Percentiles rank a stretch among this genome's conserved stretches.
These are phyloP conservation scores for Macrotus californicus DNA, from an alignment of 2,113 vertebrate genomes.

Conservation along the genomic window DNA sequence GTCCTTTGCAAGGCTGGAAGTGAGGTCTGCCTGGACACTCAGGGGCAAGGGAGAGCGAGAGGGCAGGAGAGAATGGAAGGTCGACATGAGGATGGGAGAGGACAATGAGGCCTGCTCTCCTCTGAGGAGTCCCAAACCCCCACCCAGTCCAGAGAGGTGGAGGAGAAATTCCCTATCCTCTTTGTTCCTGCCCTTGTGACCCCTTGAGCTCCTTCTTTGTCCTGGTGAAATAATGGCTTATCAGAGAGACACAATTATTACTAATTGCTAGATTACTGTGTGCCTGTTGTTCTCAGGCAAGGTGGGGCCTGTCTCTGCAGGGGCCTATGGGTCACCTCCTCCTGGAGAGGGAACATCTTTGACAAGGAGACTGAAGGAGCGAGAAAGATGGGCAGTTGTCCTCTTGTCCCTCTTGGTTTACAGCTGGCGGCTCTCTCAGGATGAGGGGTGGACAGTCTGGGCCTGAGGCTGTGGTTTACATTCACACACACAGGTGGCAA, in stretches of 20 bases:
- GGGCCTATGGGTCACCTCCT: neutral
- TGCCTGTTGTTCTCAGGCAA: slow-evolving; percentile 29
- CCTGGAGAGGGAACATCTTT: neutral
- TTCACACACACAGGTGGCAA: neutral
- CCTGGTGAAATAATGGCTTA: slow-evolving; percentile 61
- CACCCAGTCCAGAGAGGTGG: neutral
- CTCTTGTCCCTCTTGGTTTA: neutral
- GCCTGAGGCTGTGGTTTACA: neutral
- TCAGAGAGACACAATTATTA: slow-evolving; percentile 19
- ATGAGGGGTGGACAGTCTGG: neutral
- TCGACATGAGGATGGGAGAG: neutral
- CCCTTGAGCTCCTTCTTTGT: slow-evolving; percentile 6
- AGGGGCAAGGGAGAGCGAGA: neutral
- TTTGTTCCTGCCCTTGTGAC: neutral
- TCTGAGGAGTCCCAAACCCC: neutral
- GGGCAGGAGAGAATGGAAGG: neutral
- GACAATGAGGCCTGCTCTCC: neutral
- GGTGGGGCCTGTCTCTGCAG: slow-evolving; percentile 4
- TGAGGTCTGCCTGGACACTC: neutral
- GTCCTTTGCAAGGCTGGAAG: neutral
- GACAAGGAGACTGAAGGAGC: neutral
- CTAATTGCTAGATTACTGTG: slow-evolving; percentile 59
- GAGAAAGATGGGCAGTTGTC: rapidly evolving
- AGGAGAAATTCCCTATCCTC: neutral
- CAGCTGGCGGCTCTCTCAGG: neutral